phyloP scores from a whole-genome alignment of 2,888 invertebrate genomes.

The Drosophila mercatorum region DNA sequence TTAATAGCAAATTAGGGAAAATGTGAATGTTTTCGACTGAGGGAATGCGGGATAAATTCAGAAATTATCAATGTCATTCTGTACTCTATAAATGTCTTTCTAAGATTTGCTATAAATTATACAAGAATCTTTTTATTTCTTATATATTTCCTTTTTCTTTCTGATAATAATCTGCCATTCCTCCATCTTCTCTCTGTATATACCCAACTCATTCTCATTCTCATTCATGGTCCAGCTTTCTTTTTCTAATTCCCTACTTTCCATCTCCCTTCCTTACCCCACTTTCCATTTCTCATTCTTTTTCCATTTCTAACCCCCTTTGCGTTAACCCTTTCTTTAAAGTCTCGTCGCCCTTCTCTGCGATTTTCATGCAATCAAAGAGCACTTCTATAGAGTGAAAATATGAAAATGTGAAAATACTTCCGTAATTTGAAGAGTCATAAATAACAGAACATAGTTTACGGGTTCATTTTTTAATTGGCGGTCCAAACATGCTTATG shows the following conservation, averaged over 20 bases:
- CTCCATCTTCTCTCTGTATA: too few relatives aligned
- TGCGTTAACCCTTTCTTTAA: not conserved
- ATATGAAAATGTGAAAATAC: not conserved
- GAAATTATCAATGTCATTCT: too few relatives aligned
- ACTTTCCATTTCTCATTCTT: not conserved
- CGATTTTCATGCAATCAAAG: not conserved
- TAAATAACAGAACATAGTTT: conserved; percentile 16
- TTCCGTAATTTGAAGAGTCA: not conserved
- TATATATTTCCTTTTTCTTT: not conserved
- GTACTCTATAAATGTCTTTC: too few relatives aligned
- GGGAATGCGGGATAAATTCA: too few relatives aligned
- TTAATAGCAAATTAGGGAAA: not conserved
- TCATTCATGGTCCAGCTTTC: not conserved
- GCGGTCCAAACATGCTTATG: conserved; percentile 32
- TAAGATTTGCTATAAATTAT: too few relatives aligned
- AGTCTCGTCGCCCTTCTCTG: not conserved
- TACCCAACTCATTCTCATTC: not conserved
- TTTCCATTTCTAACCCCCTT: not conserved
- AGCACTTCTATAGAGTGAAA: conserved; percentile 3
- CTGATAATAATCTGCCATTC: not conserved
- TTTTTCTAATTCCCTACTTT: too few relatives aligned
- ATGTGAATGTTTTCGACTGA: too few relatives aligned
- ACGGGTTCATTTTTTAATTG: conserved; percentile 22
- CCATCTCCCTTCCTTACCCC: not conserved
- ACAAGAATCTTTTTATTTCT: not conserved